Evolutionary conservation across 1,140 invertebrate genomes (phyloP).

Genomic region (Musca domestica): DNA sequence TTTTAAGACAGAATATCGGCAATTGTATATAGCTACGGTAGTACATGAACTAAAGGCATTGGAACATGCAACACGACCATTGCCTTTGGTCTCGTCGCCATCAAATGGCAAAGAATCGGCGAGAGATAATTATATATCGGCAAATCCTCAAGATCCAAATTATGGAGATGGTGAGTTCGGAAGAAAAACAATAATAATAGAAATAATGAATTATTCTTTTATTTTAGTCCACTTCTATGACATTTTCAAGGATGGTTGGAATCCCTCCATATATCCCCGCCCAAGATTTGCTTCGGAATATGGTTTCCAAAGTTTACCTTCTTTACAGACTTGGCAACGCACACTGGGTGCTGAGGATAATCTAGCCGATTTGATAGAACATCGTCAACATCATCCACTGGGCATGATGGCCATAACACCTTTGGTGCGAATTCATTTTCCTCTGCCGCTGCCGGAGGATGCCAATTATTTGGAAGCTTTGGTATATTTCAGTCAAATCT

Average conservation of each 20-base stretch:
- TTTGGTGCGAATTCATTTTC: slow-evolving; percentile 63
- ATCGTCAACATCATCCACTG: slow-evolving; percentile 79
- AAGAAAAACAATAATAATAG: background rate
- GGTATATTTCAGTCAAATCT: slow-evolving; percentile 76
- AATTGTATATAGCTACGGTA: slow-evolving; percentile 81
- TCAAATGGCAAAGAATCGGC: slow-evolving; percentile 82
- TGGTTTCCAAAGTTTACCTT: slow-evolving; percentile 88
- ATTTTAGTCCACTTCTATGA: slow-evolving; percentile 88
- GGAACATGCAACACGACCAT: slow-evolving; percentile 37
- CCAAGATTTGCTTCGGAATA: slow-evolving; percentile 93
- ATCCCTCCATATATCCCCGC: slow-evolving; percentile 70
- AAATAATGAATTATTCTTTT: background rate
- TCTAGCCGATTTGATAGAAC: slow-evolving; percentile 64
- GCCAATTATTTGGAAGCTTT: slow-evolving; percentile 59
- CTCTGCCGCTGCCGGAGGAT: slow-evolving; percentile 57
- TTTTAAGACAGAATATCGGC: slow-evolving; percentile 81
- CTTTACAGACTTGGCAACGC: slow-evolving; percentile 55
- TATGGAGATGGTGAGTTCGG: slow-evolving; percentile 86
- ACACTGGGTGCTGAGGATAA: slow-evolving; percentile 63
- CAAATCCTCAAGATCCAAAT: slow-evolving; percentile 71
- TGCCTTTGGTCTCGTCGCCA: slow-evolving; percentile 73
- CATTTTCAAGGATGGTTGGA: slow-evolving; percentile 80
- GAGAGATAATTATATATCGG: slow-evolving; percentile 71
- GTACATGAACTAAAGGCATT: slow-evolving; percentile 68
- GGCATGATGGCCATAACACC: slow-evolving; percentile 65